These are phyloP conservation scores for Slavum lentiscoides DNA, from an alignment of 2,888 invertebrate genomes.

Conservation along the genomic window DNA sequence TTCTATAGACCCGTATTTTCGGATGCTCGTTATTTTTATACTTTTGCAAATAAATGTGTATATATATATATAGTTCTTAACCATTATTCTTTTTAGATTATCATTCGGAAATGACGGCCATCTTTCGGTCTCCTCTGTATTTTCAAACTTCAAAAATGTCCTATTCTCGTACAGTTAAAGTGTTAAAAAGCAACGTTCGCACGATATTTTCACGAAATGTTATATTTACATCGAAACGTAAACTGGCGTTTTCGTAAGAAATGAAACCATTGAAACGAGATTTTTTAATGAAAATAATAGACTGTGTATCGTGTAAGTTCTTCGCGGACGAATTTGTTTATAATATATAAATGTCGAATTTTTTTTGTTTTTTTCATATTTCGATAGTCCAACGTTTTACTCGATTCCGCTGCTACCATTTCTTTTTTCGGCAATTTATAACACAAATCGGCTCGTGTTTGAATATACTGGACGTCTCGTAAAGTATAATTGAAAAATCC, in stretches of 20 bases:
- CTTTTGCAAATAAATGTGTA: not conserved
- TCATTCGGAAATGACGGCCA: not conserved
- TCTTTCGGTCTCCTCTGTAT: not conserved
- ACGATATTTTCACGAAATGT: too few relatives aligned
- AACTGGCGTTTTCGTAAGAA: too few relatives aligned
- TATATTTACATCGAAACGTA: too few relatives aligned
- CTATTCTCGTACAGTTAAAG: not conserved
- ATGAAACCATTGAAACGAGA: too few relatives aligned
- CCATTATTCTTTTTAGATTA: slow-evolving; percentile 11
- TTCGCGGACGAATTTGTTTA: too few relatives aligned
- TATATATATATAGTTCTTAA: not conserved
- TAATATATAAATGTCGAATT: too few relatives aligned
- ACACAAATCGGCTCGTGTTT: not conserved
- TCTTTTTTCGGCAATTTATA: not conserved
- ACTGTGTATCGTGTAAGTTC: too few relatives aligned
- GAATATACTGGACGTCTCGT: not conserved
- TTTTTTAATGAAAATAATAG: too few relatives aligned
- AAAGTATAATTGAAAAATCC: not conserved
- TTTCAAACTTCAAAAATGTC: not conserved
- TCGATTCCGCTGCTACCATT: not conserved
- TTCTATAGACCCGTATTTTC: slow-evolving; percentile 27
- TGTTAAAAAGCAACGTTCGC: not conserved
- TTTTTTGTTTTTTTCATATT: too few relatives aligned
- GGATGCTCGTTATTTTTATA: slow-evolving; percentile 26
- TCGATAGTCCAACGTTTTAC: too few relatives aligned